A percentile compares a stretch with the other conserved stretches of the same genome.
Conservation (phyloP, 2,888 invertebrate species). For the Augiades crinisus region DNA sequence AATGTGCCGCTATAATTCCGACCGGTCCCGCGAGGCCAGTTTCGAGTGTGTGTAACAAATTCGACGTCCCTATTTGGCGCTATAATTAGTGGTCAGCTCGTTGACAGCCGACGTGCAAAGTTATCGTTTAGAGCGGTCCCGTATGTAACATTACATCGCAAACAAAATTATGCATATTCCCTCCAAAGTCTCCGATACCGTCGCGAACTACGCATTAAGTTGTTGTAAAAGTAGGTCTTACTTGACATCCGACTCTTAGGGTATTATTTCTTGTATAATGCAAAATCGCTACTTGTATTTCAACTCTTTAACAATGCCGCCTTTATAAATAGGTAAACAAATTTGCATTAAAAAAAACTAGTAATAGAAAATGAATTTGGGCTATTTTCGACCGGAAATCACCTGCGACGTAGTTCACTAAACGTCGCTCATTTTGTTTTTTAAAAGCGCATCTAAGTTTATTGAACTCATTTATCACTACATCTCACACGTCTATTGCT, state of each 20-base stretch:
- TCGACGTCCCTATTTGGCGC: conserved; percentile 15
- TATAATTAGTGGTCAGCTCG: conserved; percentile 26
- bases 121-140: conserved; percentile 27
- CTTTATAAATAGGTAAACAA: no score
- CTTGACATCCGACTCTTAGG: background rate
- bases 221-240: background rate
- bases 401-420: background rate
- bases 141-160: conserved; percentile 21
- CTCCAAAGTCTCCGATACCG: conserved; percentile 4
- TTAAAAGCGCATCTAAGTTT: background rate
- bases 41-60: conserved; percentile 12
- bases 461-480: background rate
- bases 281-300: background rate
- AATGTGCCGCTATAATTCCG: conserved; percentile 8
- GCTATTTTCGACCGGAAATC: background rate
- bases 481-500: background rate
- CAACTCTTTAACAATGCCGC: background rate
- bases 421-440: background rate
- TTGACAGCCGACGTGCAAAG: conserved; percentile 24
- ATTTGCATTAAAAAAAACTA: background rate
- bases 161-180: conserved; percentile 17
- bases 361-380: background rate
- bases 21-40: conserved; percentile 13
- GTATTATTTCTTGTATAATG: background rate
- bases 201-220: background rate